Evolutionary conservation across 1,140 invertebrate genomes (phyloP).

Genomic region (Anagrus nilaparvatae): DNA sequence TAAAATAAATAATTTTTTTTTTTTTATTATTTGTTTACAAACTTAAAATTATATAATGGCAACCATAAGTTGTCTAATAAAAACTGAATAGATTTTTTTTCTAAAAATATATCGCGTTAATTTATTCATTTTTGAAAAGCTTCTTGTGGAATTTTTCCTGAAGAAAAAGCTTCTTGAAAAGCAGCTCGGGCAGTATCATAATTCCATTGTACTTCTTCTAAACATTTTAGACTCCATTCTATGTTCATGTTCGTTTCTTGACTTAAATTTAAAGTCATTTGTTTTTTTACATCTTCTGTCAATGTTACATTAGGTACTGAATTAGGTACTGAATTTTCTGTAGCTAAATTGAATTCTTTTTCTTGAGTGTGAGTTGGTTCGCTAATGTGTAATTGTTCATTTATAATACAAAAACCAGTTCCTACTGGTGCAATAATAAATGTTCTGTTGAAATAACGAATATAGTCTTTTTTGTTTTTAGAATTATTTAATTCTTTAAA

Average conservation of each 20-base stretch:
- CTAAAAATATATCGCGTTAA: too few relatives aligned
- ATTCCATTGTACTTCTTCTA: conserved; percentile 79
- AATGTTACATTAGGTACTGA: too few relatives aligned
- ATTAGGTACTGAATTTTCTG: conserved; percentile 17
- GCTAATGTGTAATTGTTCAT: conserved; percentile 71
- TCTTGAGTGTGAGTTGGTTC: conserved; percentile 63
- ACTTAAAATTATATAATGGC: too few relatives aligned
- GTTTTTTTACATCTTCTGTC: conserved; percentile 50
- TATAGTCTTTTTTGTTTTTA: conserved; percentile 40
- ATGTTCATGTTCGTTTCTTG: conserved; percentile 77
- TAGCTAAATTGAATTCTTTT: conserved; percentile 33
- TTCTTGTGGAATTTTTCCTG: conserved; percentile 67
- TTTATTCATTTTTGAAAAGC: too few relatives aligned
- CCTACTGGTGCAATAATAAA: conserved; percentile 73
- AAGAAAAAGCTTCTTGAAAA: conserved; percentile 66
- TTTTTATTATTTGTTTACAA: too few relatives aligned
- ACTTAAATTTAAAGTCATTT: conserved; percentile 59
- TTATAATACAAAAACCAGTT: conserved; percentile 70
- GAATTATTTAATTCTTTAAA: conserved; percentile 59
- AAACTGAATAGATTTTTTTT: too few relatives aligned
- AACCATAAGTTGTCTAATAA: too few relatives aligned
- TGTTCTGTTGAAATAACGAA: conserved; percentile 70
- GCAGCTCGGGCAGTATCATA: conserved; percentile 61
- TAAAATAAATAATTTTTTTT: too few relatives aligned
- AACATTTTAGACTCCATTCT: conserved; percentile 73